Percentiles rank a stretch among this genome's conserved stretches.
These are phyloP conservation scores for Drosophila watanabei DNA, from an alignment of 1,140 invertebrate species.

Conservation along the genomic window DNA sequence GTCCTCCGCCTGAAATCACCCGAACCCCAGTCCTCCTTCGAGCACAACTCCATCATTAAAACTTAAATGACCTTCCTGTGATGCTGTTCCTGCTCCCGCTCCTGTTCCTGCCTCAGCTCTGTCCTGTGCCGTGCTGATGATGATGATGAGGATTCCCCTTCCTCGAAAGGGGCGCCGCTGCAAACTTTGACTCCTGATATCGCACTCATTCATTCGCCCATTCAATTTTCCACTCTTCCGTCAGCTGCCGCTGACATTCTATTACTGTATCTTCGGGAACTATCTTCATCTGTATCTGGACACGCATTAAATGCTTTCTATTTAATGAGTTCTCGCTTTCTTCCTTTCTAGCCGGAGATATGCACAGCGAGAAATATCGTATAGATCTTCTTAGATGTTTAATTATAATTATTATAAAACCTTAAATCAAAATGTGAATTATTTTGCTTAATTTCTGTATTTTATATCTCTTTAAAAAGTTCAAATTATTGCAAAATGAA, in stretches of 20 bases:
- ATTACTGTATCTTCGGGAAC: conserved; percentile 67
- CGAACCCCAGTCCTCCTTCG: background rate
- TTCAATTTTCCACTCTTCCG: conserved; percentile 55
- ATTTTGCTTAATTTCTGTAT: background rate
- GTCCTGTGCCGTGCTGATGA: too few relatives aligned
- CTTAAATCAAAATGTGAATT: too few relatives aligned
- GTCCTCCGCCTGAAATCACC: too few relatives aligned
- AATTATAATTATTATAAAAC: too few relatives aligned
- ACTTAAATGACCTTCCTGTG: conserved; percentile 82
- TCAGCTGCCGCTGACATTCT: conserved; percentile 76
- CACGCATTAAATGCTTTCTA: conserved; percentile 83
- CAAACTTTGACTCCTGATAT: conserved; percentile 76
- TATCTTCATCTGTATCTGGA: conserved; percentile 73
- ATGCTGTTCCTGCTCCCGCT: conserved; percentile 26
- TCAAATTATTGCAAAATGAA: too few relatives aligned
- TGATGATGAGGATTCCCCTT: conserved; percentile 54
- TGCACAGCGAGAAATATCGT: conserved; percentile 2
- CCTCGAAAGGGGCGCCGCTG: conserved; percentile 22
- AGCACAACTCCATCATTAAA: conserved; percentile 79
- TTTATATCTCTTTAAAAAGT: background rate
- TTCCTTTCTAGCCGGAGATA: background rate
- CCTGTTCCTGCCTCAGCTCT: too few relatives aligned
- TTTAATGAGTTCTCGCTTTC: conserved; percentile 72
- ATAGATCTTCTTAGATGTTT: background rate
- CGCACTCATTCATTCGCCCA: conserved; percentile 54